phyloP scores from a whole-genome alignment of 2,113 vertebrate genomes.

The Myotis yumanensis region DNA sequence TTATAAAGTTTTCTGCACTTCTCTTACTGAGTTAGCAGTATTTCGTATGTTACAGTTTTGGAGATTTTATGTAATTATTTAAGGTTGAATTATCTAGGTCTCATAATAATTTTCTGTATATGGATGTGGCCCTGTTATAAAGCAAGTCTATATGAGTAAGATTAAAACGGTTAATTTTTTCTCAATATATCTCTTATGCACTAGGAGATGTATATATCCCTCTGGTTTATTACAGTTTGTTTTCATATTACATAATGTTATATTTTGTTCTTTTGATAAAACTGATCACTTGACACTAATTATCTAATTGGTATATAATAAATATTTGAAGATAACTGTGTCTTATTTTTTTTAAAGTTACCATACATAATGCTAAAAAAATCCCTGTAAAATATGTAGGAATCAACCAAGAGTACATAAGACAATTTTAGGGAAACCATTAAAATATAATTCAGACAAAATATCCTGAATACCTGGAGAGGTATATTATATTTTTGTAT shows the following conservation, averaged over 20 bases:
- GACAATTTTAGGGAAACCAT: not conserved
- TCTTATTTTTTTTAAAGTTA: not conserved
- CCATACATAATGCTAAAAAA: not conserved
- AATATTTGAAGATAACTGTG: not conserved
- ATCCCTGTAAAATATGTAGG: not conserved
- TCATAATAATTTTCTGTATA: not conserved
- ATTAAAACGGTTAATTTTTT: not conserved
- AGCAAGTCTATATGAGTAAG: not conserved
- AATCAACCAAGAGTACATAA: not conserved
- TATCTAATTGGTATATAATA: not conserved
- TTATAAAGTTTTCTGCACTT: not conserved
- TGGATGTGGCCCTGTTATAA: accelerated
- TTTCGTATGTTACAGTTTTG: not conserved
- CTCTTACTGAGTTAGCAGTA: not conserved
- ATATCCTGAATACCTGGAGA: not conserved
- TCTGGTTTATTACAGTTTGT: not conserved
- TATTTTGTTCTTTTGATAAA: not conserved
- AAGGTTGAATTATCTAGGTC: not conserved
- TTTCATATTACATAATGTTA: not conserved
- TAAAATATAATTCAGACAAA: not conserved
- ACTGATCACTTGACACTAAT: not conserved
- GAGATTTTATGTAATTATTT: not conserved
- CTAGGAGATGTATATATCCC: not conserved
- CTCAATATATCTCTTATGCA: not conserved
- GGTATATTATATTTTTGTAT: not conserved